Evolutionary conservation across 2,888 invertebrate species (phyloP).

Genomic region (Calephelis perditalis): DNA sequence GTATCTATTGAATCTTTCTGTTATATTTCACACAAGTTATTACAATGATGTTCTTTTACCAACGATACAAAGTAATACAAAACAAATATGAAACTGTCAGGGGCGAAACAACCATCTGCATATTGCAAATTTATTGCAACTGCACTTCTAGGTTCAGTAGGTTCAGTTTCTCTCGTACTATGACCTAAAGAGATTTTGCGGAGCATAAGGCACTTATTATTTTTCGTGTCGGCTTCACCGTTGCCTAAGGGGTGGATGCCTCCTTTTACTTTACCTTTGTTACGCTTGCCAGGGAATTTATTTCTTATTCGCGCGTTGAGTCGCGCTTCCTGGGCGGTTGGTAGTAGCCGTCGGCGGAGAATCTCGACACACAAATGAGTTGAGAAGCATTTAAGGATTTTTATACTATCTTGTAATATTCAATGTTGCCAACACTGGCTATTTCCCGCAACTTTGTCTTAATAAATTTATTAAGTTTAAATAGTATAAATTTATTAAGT

Average conservation of each 20-base stretch:
- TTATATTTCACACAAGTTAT: neutral
- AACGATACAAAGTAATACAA: constrained; percentile 6
- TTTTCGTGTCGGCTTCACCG: constrained; percentile 42
- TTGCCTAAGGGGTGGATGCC: constrained; percentile 57
- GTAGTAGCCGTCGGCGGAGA: constrained; percentile 53
- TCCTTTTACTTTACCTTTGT: constrained; percentile 76
- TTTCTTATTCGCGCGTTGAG: constrained; percentile 75
- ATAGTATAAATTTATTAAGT: no score
- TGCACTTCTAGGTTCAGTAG: constrained; percentile 15
- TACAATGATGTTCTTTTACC: neutral
- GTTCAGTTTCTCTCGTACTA: constrained; percentile 18
- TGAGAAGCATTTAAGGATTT: constrained; percentile 9
- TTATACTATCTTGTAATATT: neutral
- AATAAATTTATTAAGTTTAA: no score
- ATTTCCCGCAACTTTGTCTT: no score
- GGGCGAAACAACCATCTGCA: constrained; percentile 1
- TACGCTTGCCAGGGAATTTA: constrained; percentile 75
- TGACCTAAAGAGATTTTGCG: constrained; percentile 30
- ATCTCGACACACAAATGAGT: constrained; percentile 8
- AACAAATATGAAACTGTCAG: constrained; percentile 6
- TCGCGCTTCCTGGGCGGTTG: constrained; percentile 75
- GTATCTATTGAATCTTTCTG: no score
- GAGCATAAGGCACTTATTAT: constrained; percentile 46
- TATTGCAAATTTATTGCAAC: constrained; percentile 10
- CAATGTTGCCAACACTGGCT: no score